Percentiles rank a stretch among this genome's conserved stretches.
phyloP scores from a whole-genome alignment of 92 coral and sea anemone genomes.

The Heteractis magnifica region DNA sequence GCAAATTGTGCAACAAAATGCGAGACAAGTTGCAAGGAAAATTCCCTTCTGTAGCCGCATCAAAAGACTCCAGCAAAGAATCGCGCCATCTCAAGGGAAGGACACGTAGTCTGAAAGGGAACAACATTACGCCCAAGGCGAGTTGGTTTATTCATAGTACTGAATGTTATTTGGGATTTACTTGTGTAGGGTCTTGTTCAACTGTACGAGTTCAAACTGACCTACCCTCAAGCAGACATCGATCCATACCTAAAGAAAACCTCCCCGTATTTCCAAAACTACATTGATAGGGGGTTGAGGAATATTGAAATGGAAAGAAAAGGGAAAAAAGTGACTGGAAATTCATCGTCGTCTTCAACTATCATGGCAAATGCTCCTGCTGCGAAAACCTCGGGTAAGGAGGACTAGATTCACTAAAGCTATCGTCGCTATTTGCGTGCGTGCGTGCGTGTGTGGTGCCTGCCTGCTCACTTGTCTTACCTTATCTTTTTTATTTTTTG shows the following conservation, averaged over 20 bases:
- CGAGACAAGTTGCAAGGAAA: too few species aligned
- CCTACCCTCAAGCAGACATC: conserved; percentile 86
- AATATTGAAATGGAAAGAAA: conserved; percentile 91
- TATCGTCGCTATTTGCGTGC: too few species aligned
- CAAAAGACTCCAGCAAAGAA: too few species aligned
- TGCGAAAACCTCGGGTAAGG: conserved; percentile 18
- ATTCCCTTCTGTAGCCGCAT: too few species aligned
- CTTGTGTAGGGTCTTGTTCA: conserved; percentile 75
- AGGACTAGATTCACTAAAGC: too few species aligned
- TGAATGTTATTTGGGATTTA: not conserved
- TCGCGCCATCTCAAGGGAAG: too few species aligned
- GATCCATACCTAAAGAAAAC: conserved; percentile 92
- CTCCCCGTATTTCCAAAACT: conserved; percentile 92
- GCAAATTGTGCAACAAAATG: too few species aligned
- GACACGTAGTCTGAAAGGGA: too few species aligned
- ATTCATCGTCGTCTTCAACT: not conserved
- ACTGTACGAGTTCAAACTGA: conserved; percentile 81
- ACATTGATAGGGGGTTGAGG: conserved; percentile 88
- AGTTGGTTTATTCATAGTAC: not conserved
- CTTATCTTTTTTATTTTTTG: too few species aligned
- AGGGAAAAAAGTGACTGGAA: conserved; percentile 53
- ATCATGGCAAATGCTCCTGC: conserved; percentile 3
- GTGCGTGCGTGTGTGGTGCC: too few species aligned
- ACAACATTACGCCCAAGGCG: too few species aligned
- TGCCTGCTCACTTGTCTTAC: not conserved